Percentiles rank a stretch among this genome's conserved stretches.
phyloP scores from a whole-genome alignment of 2,797 vertebrate genomes.

The Hipposideros larvatus region DNA sequence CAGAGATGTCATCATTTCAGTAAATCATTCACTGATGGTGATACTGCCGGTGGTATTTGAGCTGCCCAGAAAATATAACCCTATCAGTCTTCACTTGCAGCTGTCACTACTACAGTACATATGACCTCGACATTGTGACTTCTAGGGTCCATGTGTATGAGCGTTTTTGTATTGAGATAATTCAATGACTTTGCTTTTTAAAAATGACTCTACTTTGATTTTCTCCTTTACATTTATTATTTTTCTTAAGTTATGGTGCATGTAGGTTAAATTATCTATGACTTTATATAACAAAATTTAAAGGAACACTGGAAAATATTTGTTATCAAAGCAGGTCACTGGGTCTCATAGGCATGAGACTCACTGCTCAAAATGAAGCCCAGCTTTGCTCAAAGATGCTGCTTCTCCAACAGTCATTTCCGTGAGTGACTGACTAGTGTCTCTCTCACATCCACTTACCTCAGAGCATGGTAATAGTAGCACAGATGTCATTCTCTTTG shows the following conservation, averaged over 20 bases:
- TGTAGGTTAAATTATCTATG: not conserved
- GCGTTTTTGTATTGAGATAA: not conserved
- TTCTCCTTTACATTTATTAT: not conserved
- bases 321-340: not conserved
- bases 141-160: not conserved
- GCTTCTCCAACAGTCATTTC: not conserved
- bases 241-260: not conserved
- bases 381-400: not conserved
- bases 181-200: not conserved
- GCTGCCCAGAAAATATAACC: not conserved
- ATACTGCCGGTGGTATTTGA: not conserved
- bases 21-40: not conserved
- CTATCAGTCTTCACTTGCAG: not conserved
- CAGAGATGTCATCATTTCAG: not conserved
- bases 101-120: not conserved
- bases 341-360: not conserved
- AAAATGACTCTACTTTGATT: not conserved
- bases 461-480: not conserved
- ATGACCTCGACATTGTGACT: not conserved
- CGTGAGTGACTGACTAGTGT: not conserved
- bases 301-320: not conserved
- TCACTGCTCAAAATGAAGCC: not conserved
- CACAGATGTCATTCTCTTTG: not conserved
- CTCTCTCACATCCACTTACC: not conserved
- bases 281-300: not conserved